A percentile compares a stretch with the other conserved stretches of the same genome.
phyloP scores from a whole-genome alignment of 2,113 vertebrate species.

The Caranx ignobilis region DNA sequence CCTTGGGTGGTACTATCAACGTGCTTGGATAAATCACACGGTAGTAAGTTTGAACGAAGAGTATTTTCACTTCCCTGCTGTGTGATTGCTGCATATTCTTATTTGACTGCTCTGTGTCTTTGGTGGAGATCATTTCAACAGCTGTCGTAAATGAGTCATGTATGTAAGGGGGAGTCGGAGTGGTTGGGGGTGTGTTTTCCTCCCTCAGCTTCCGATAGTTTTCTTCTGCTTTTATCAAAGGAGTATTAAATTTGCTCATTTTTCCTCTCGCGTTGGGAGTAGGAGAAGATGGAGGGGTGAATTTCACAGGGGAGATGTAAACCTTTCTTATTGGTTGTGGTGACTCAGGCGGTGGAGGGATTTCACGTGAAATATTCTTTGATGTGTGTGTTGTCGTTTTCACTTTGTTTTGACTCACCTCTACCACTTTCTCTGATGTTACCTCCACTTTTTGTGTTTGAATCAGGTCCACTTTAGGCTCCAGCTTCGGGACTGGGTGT shows the following conservation, averaged over 20 bases:
- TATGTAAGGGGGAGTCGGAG: constrained; percentile 68
- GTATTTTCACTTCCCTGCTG: constrained; percentile 60
- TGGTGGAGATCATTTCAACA: constrained; percentile 75
- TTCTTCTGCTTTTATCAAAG: constrained; percentile 92
- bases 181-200: constrained; percentile 78
- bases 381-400: constrained; percentile 48
- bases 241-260: constrained; percentile 89
- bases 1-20: constrained; percentile 43
- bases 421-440: constrained; percentile 48
- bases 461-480: constrained; percentile 73
- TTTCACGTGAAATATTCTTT: constrained; percentile 57
- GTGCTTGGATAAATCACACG: constrained; percentile 66
- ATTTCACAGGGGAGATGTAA: constrained; percentile 80
- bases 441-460: constrained; percentile 55
- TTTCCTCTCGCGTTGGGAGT: constrained; percentile 80
- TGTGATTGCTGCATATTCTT: constrained; percentile 59
- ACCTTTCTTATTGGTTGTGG: constrained; percentile 75
- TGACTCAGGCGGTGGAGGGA: constrained; percentile 70
- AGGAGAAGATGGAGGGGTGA: constrained; percentile 85
- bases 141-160: constrained; percentile 74
- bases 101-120: constrained; percentile 59
- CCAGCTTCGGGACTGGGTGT: constrained; percentile 83
- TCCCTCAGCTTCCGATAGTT: constrained; percentile 87
- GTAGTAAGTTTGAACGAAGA: constrained; percentile 59
- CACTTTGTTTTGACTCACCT: constrained; percentile 61